phyloP scores from a whole-genome alignment of 2,797 vertebrate species.

The Menidia menidia region DNA sequence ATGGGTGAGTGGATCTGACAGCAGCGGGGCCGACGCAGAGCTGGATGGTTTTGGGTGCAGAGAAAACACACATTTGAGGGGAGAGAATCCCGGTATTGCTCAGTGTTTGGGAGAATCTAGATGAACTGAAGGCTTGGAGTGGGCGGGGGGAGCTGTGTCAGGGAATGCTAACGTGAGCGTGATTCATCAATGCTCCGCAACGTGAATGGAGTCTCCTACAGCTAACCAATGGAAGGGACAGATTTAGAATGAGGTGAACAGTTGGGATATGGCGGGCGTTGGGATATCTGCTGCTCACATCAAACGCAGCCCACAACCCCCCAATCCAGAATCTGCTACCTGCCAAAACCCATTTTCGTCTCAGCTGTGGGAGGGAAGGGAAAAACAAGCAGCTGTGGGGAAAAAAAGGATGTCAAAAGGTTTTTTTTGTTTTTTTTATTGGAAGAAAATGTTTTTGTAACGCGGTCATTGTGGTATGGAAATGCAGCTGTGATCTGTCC shows the following conservation, averaged over 20 bases:
- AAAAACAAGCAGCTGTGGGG: slow-evolving; percentile 9
- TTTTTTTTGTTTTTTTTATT: slow-evolving; percentile 17
- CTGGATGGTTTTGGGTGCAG: background rate
- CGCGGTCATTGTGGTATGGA: slow-evolving; percentile 9
- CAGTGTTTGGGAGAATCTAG: background rate
- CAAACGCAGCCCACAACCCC: slow-evolving; percentile 29
- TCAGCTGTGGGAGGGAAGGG: slow-evolving; percentile 4
- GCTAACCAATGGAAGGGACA: background rate
- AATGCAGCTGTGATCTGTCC: slow-evolving; percentile 7
- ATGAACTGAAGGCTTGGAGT: background rate
- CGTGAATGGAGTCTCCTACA: background rate
- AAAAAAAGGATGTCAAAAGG: slow-evolving; percentile 16
- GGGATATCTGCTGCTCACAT: slow-evolving; percentile 41
- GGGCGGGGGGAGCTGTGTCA: background rate
- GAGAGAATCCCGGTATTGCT: background rate
- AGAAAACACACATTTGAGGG: background rate
- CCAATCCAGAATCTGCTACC: slow-evolving; percentile 51
- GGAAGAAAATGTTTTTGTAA: slow-evolving; percentile 20
- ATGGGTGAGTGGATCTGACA: background rate
- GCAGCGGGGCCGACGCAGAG: background rate
- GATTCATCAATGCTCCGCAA: background rate
- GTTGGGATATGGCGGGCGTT: slow-evolving; percentile 7
- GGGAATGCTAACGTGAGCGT: background rate
- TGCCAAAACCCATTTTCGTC: slow-evolving; percentile 62
- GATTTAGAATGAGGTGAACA: background rate